Conservation (phyloP, 1,140 invertebrate genomes). For the Diorhabda carinulata region DNA sequence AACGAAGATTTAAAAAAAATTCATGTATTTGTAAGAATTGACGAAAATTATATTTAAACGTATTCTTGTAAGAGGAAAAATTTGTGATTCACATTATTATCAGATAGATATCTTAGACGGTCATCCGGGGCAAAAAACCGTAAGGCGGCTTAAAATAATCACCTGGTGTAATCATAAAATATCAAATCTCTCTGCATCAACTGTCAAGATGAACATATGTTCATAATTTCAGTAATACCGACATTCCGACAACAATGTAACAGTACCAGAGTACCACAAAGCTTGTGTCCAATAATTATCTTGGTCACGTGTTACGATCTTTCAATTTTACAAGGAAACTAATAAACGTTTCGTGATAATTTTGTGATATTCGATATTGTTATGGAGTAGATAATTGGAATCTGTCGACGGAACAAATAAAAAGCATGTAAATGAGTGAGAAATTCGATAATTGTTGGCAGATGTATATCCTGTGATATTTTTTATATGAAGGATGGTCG, state of each 20-base stretch:
- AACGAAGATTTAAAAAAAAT: too few species aligned
- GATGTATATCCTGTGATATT: constrained; percentile 41
- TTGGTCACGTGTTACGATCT: constrained; percentile 41
- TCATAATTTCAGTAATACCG: constrained; percentile 33
- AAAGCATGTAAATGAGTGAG: constrained; percentile 15
- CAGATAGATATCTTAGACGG: too few species aligned
- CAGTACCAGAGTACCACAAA: constrained; percentile 31
- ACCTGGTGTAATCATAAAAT: background rate
- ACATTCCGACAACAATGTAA: constrained; percentile 31
- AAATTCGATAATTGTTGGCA: constrained; percentile 41
- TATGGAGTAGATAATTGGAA: constrained; percentile 21
- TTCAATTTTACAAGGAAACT: constrained; percentile 24
- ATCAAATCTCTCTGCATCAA: constrained; percentile 20
- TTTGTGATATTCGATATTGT: constrained; percentile 14
- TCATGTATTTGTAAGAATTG: too few species aligned
- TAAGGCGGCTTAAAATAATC: too few species aligned
- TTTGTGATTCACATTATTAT: too few species aligned
- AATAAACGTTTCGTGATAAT: background rate
- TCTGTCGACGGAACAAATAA: background rate
- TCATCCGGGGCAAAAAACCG: too few species aligned
- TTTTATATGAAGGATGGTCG: constrained; percentile 35
- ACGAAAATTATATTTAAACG: too few species aligned
- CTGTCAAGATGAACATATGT: constrained; percentile 42
- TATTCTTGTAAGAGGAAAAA: too few species aligned
- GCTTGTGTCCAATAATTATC: constrained; percentile 37